A percentile compares a stretch with the other conserved stretches of the same genome.
Evolutionary conservation across 2,113 vertebrate species (phyloP).

Genomic region (Diphyllodes magnificus): DNA sequence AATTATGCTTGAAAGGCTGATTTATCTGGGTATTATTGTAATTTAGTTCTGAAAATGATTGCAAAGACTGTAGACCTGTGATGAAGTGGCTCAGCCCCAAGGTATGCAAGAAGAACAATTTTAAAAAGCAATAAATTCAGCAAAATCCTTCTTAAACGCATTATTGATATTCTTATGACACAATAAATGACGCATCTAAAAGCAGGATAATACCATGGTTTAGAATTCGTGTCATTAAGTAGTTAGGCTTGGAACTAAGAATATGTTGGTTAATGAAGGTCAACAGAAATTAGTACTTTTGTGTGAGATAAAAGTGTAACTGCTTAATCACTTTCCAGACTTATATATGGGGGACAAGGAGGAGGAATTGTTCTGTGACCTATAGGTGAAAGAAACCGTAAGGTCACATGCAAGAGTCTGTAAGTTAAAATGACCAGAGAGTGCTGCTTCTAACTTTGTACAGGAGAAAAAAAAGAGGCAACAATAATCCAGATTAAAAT

Average conservation of each 20-base stretch:
- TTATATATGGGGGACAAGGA: not conserved
- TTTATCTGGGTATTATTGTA: not conserved
- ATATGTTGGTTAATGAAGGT: not conserved
- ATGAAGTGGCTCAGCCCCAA: not conserved
- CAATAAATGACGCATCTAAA: not conserved
- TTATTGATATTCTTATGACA: not conserved
- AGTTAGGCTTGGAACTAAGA: not conserved
- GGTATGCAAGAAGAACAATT: not conserved
- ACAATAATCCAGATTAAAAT: not conserved
- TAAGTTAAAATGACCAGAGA: not conserved
- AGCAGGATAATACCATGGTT: not conserved
- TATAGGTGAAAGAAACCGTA: not conserved
- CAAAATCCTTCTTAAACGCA: not conserved
- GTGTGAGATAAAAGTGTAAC: not conserved
- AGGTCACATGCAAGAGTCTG: not conserved
- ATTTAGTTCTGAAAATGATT: not conserved
- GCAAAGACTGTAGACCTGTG: not conserved
- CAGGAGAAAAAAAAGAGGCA: rapidly evolving
- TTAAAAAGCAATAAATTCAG: not conserved
- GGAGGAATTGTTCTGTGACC: not conserved
- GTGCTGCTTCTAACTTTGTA: not conserved
- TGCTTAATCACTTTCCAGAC: not conserved
- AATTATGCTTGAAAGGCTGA: not conserved
- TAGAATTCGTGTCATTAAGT: not conserved
- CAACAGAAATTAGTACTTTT: not conserved